Percentiles rank a stretch among this genome's conserved stretches.
phyloP scores from a whole-genome alignment of 2,888 invertebrate genomes.

The Allygus modestus region DNA sequence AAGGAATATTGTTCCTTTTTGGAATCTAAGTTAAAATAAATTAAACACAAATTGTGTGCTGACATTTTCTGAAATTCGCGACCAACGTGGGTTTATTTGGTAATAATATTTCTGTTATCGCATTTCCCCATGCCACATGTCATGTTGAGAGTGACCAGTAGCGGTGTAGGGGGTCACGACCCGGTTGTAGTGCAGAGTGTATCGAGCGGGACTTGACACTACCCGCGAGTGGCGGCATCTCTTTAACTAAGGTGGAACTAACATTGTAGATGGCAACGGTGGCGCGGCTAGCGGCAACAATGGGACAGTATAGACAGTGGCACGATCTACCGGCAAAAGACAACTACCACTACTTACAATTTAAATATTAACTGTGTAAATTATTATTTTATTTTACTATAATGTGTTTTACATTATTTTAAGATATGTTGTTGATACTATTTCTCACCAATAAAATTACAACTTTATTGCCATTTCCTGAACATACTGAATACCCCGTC shows the following conservation, averaged over 20 bases:
- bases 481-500: too few relatives aligned
- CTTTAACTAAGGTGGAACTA: neutral
- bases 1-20: too few relatives aligned
- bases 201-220: neutral
- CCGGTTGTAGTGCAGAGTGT: neutral
- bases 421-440: too few relatives aligned
- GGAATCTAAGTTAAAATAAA: too few relatives aligned
- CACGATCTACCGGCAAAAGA: neutral
- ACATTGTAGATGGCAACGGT: neutral
- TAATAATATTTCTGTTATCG: neutral
- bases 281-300: neutral
- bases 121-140: neutral
- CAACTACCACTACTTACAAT: neutral
- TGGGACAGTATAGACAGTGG: neutral
- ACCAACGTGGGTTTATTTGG: too few relatives aligned
- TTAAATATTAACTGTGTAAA: too few relatives aligned
- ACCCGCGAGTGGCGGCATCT: neutral
- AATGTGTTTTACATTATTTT: too few relatives aligned
- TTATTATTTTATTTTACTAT: too few relatives aligned
- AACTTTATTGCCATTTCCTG: too few relatives aligned
- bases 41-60: too few relatives aligned
- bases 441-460: too few relatives aligned
- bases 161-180: constrained; percentile 1
- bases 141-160: neutral
- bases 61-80: too few relatives aligned